Percentiles rank a stretch among this genome's conserved stretches.
Evolutionary conservation across 2,113 vertebrate genomes (phyloP).

Genomic region (Podarcis muralis): DNA sequence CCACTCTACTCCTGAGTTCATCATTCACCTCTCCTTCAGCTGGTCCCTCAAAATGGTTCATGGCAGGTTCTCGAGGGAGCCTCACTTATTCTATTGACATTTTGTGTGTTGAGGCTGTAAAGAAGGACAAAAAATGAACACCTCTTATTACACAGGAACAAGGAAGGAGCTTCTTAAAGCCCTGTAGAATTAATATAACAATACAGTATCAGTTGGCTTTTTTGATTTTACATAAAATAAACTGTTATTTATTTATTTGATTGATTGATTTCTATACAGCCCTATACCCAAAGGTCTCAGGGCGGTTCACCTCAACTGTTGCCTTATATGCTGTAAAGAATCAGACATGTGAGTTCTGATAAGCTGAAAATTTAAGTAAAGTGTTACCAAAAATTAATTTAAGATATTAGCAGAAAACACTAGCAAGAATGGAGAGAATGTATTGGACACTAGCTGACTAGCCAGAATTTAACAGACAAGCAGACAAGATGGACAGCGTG

Average conservation of each 20-base stretch:
- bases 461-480: not conserved
- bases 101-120: constrained; percentile 69
- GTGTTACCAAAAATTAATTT: not conserved
- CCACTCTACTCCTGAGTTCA: constrained; percentile 75
- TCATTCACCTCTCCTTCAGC: constrained; percentile 77
- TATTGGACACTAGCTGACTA: not conserved
- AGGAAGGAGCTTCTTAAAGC: not conserved
- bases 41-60: constrained; percentile 85
- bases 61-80: constrained; percentile 71
- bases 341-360: too few species aligned
- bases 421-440: not conserved
- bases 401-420: not conserved
- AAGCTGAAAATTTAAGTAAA: not conserved
- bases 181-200: not conserved
- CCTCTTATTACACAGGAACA: constrained; percentile 18
- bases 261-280: too few species aligned
- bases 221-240: constrained; percentile 7
- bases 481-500: not conserved
- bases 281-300: too few species aligned
- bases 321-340: too few species aligned
- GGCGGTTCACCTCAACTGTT: too few species aligned
- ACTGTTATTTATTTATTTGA: not conserved
- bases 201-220: not conserved
- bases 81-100: constrained; percentile 77
- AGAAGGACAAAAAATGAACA: not conserved